Conservation (phyloP, 2,888 invertebrate genomes). For the Chalcosyrphus nemorum region DNA sequence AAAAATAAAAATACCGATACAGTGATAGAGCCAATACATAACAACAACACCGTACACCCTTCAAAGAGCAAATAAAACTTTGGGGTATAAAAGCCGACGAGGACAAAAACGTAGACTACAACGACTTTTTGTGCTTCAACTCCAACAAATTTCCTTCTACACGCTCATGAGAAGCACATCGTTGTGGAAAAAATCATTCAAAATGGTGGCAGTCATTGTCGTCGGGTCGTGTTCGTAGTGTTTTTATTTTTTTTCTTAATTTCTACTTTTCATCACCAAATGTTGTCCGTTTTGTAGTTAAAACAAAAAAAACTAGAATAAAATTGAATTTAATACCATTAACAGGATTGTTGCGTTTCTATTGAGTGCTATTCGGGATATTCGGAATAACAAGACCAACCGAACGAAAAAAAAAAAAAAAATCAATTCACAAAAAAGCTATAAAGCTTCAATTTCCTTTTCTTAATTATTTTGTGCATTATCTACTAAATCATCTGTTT, state of each 20-base stretch:
- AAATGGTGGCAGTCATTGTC: conserved; percentile 62
- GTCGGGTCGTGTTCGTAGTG: conserved; percentile 56
- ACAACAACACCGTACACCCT: conserved; percentile 25
- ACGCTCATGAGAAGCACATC: conserved; percentile 61
- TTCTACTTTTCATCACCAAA: neutral
- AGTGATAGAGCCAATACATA: no score
- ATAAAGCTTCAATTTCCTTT: conserved; percentile 36
- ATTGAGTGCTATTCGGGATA: conserved; percentile 10
- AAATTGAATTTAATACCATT: no score
- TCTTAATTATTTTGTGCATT: conserved; percentile 2
- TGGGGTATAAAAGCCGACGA: conserved; percentile 56
- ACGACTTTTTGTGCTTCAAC: conserved; percentile 41
- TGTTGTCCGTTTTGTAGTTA: neutral
- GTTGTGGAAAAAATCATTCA: conserved; percentile 66
- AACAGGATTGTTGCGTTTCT: neutral
- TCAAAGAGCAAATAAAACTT: conserved; percentile 34
- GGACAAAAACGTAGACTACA: conserved; percentile 34
- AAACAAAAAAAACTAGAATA: neutral
- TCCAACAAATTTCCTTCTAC: conserved; percentile 34
- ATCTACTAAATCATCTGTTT: conserved; percentile 50
- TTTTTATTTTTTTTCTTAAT: conserved; percentile 10
- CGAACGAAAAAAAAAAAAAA: neutral
- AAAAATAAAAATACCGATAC: neutral
- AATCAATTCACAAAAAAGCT: conserved; percentile 13
- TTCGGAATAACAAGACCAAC: no score